Evolutionary conservation across 2,113 vertebrate genomes (phyloP), one percentile per base, ranked within the genome.

Genomic region (Jaculus jaculus): DNA sequence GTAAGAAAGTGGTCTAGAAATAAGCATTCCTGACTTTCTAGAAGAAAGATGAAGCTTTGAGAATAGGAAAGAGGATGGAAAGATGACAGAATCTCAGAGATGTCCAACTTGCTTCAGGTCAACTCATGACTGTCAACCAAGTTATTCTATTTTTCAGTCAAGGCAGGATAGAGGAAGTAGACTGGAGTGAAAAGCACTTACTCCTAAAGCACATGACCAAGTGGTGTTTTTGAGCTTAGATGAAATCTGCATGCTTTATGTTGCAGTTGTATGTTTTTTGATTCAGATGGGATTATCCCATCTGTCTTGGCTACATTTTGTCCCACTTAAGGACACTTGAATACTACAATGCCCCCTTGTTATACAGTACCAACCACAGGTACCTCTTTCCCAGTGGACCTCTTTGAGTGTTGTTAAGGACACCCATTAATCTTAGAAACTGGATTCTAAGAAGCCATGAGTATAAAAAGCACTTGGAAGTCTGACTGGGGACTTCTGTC

Each of bases 381-480:
- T 39, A 60, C 8, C 2, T 77, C 18, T 87, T 90, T 63, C 65
- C 90, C 24, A 90, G 54, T 42, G n/a, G 20, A 71, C 54, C 42
- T 92, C 77, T 61, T 28, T 92, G 28, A 90, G 28, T 39, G 61
- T 51, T 85, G 34, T 54, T 79, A 66, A 61, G 20, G 34, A 74
- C 3, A 58, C 16, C 3, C 8, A 28, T 42, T 60, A 16, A 37
- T 68, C 28, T 93, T 83, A 51, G 75, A 83, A 6, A 21, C 21
- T 79, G 54, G 42, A 26, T 89, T 86, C 71, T 75, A 34, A 80
- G 66, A 91, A 18, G 23, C 23, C 30, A 66, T 34, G 51, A 34
- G 17, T 84, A 72, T n/a, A 60, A 75, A 92, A 72, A 84, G 12
- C 32, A 32, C n/a, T 66, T 71, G 26, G 16, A 91, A 60, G 11